phyloP scores from a whole-genome alignment of 2,888 invertebrate species.

The Apotomis capreana region DNA sequence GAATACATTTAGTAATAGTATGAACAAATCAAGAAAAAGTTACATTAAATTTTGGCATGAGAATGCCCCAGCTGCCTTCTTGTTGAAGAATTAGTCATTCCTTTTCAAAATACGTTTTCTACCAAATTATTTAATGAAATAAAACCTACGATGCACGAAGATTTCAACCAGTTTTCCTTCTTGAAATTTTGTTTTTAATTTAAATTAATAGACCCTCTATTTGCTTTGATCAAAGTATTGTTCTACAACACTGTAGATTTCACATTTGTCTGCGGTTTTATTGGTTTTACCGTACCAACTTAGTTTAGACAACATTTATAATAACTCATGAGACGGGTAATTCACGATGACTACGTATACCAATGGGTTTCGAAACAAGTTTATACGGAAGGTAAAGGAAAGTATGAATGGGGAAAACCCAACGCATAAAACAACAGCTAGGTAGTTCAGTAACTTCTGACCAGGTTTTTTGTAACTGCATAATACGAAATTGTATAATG shows the following conservation, averaged over 20 bases:
- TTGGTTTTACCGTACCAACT: slow-evolving; percentile 6
- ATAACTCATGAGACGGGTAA: neutral
- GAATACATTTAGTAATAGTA: no score
- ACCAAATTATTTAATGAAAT: no score
- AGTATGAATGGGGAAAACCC: slow-evolving; percentile 20
- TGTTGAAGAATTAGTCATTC: no score
- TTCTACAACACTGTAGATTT: neutral
- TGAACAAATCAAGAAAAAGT: no score
- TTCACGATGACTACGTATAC: slow-evolving; percentile 2
- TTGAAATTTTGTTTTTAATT: no score
- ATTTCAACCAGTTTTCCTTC: no score
- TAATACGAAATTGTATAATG: neutral
- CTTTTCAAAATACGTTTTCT: no score
- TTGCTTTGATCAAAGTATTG: neutral
- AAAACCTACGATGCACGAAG: no score
- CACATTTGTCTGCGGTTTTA: slow-evolving; percentile 9
- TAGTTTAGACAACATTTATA: slow-evolving; percentile 1
- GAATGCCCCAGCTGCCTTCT: no score
- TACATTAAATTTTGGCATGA: no score
- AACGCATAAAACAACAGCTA: neutral
- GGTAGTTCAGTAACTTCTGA: neutral
- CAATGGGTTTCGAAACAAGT: neutral
- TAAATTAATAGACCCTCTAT: neutral
- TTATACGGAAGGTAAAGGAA: neutral
- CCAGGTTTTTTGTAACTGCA: slow-evolving; percentile 1